Percentiles rank a stretch among this genome's conserved stretches.
phyloP scores from a whole-genome alignment of 2,113 vertebrate species.

The Silurus asotus region DNA sequence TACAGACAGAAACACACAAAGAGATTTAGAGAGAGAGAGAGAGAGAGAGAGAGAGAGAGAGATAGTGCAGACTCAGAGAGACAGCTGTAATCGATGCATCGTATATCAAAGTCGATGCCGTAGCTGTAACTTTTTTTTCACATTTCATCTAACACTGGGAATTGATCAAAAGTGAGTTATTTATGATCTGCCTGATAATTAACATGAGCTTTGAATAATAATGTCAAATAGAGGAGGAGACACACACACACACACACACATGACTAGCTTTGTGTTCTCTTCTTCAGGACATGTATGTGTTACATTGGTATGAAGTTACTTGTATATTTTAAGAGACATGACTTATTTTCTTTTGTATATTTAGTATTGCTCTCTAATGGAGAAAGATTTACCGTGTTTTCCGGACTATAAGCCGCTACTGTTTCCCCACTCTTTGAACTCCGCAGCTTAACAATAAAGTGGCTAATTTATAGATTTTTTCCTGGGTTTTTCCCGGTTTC shows the following conservation, averaged over 20 bases:
- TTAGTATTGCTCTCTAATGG: too few relatives aligned
- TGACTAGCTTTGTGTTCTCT: too few relatives aligned
- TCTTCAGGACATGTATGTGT: neutral
- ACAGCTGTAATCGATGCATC: neutral
- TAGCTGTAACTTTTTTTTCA: neutral
- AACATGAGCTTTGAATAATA: neutral
- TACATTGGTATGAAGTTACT: too few relatives aligned
- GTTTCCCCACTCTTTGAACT: too few relatives aligned
- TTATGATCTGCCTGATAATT: slow-evolving; percentile 13
- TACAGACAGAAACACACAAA: neutral
- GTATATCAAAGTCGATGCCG: neutral
- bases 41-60: neutral
- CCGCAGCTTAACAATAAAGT: too few relatives aligned
- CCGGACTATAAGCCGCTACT: too few relatives aligned
- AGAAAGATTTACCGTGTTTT: too few relatives aligned
- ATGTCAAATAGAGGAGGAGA: neutral
- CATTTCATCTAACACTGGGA: neutral
- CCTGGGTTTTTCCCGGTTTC: too few relatives aligned
- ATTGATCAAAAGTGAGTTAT: slow-evolving; percentile 13
- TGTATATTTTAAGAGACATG: too few relatives aligned
- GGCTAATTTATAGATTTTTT: too few relatives aligned
- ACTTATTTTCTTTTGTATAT: too few relatives aligned
- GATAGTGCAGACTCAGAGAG: neutral
- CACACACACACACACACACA: neutral
- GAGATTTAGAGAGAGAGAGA: neutral